These are phyloP conservation scores for Empis stercorea DNA, from an alignment of 2,888 invertebrate species.

Conservation along the genomic window DNA sequence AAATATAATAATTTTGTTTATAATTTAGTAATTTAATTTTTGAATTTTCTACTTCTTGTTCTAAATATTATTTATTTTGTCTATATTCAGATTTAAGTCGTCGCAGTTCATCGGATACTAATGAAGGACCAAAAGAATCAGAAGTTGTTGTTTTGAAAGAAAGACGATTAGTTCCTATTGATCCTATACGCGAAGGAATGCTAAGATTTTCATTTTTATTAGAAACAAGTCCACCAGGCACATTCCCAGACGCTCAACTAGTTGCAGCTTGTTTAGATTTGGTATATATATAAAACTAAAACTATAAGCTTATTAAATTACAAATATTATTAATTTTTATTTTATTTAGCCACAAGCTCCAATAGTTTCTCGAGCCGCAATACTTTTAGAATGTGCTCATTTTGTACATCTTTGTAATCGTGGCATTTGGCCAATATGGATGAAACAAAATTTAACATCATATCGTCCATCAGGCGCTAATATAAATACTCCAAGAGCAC, in stretches of 20 bases:
- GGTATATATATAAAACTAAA: conserved; percentile 40
- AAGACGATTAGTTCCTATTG: conserved; percentile 66
- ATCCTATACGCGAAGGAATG: conserved; percentile 76
- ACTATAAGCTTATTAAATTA: neutral
- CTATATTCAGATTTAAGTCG: conserved; percentile 51
- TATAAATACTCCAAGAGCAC: conserved; percentile 37
- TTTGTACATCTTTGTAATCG: conserved; percentile 96
- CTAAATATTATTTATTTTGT: neutral
- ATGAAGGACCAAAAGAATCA: conserved; percentile 66
- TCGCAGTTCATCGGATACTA: conserved; percentile 70
- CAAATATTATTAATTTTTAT: neutral
- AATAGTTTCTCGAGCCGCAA: conserved; percentile 79
- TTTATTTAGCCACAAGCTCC: conserved; percentile 74
- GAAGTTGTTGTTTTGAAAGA: conserved; percentile 83
- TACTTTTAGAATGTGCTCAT: conserved; percentile 88
- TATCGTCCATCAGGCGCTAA: conserved; percentile 54
- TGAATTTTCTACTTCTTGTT: neutral
- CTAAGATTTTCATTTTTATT: conserved; percentile 79
- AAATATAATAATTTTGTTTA: too few relatives aligned
- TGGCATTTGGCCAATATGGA: conserved; percentile 98
- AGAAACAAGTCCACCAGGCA: conserved; percentile 92
- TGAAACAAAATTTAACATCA: conserved; percentile 72
- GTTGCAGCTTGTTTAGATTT: conserved; percentile 88
- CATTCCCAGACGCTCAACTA: conserved; percentile 90
- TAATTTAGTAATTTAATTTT: neutral